Evolutionary conservation across 1,140 invertebrate genomes (phyloP).

Genomic region (Episyrphus balteatus): DNA sequence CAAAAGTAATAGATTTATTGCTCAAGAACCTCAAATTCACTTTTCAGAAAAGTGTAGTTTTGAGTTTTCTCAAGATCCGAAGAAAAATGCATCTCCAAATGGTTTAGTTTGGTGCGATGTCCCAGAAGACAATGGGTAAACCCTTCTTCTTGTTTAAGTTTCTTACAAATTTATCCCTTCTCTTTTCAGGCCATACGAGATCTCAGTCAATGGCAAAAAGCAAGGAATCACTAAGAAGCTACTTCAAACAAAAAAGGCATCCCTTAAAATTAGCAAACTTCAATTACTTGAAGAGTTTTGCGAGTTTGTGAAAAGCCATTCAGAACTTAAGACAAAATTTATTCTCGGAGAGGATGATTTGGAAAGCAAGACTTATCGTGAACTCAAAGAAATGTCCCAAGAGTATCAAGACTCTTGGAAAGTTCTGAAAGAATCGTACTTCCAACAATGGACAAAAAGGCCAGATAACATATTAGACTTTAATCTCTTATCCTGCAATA

Average conservation of each 20-base stretch:
- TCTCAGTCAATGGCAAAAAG: slow-evolving; percentile 66
- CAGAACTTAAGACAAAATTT: slow-evolving; percentile 21
- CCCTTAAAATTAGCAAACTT: slow-evolving; percentile 51
- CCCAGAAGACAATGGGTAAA: slow-evolving; percentile 32
- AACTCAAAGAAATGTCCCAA: slow-evolving; percentile 38
- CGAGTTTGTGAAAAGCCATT: slow-evolving; percentile 33
- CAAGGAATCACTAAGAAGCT: slow-evolving; percentile 72
- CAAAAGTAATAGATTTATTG: slow-evolving; percentile 26
- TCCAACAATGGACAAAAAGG: slow-evolving; percentile 47
- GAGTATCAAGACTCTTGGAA: slow-evolving; percentile 40
- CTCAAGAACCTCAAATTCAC: slow-evolving; percentile 23
- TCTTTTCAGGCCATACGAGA: slow-evolving; percentile 51
- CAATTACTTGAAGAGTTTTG: slow-evolving; percentile 49
- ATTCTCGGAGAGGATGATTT: slow-evolving; percentile 15
- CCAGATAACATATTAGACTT: slow-evolving; percentile 37
- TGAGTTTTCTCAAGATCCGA: slow-evolving; percentile 33
- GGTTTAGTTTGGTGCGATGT: slow-evolving; percentile 51
- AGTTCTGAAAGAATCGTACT: slow-evolving; percentile 39
- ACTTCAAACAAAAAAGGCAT: slow-evolving; percentile 38
- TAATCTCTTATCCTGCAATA: slow-evolving; percentile 3
- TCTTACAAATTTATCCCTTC: no score
- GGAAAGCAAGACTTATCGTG: slow-evolving; percentile 36
- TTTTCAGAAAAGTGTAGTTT: slow-evolving; percentile 38
- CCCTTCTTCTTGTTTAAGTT: no score
- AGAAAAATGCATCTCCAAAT: slow-evolving; percentile 43